Conservation (phyloP, 2,797 vertebrate species). For the Xiphophorus birchmanni region DNA sequence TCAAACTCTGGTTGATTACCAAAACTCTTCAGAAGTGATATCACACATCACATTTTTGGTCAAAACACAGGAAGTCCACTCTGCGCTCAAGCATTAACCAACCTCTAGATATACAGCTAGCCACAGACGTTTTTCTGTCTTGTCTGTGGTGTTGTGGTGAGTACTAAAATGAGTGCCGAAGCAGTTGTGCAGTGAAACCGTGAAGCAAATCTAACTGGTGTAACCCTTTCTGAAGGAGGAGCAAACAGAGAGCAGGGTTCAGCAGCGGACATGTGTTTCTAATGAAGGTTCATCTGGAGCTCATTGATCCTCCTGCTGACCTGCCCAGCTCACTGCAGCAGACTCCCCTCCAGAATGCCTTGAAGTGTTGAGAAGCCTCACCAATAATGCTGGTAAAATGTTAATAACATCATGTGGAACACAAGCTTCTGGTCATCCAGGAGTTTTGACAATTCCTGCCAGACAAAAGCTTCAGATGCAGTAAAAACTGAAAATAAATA, state of each 20-base stretch:
- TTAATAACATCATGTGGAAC: not conserved
- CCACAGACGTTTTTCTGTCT: slow-evolving; percentile 16
- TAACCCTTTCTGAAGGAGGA: slow-evolving; percentile 22
- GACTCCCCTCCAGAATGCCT: slow-evolving; percentile 1
- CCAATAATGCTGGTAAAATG: not conserved
- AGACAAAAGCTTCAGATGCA: not conserved
- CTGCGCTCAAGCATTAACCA: slow-evolving; percentile 23
- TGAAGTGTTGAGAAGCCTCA: not conserved
- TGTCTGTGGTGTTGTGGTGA: slow-evolving; percentile 21
- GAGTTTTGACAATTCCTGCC: not conserved
- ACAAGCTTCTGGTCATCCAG: not conserved
- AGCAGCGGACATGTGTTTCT: slow-evolving; percentile 62
- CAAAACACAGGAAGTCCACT: slow-evolving; percentile 53
- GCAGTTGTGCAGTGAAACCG: not conserved
- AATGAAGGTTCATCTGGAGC: slow-evolving; percentile 67
- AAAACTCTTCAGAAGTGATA: slow-evolving; percentile 7
- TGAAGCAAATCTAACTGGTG: not conserved
- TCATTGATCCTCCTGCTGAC: slow-evolving; percentile 61
- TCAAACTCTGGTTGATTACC: slow-evolving; percentile 23
- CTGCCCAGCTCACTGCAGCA: slow-evolving; percentile 52
- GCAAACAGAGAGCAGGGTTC: slow-evolving; percentile 15
- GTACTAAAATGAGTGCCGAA: not conserved
- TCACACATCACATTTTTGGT: slow-evolving; percentile 18
- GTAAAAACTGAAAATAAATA: not conserved
- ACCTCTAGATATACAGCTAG: not conserved